These are phyloP conservation scores for Drosophila insularis DNA, from an alignment of 1,140 invertebrate genomes.

Conservation along the genomic window DNA sequence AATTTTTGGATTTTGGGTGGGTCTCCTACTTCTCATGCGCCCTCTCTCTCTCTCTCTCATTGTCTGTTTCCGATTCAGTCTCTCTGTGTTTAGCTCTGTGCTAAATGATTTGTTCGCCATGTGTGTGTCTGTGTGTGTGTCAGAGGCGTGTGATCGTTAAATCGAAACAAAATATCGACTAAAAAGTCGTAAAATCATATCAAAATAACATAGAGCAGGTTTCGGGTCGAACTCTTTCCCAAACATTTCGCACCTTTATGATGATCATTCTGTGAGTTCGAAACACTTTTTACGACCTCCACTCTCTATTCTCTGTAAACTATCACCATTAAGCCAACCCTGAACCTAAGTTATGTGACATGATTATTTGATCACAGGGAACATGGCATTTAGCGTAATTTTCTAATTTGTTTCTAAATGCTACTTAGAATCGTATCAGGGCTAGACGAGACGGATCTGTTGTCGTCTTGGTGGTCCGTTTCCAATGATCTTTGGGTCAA, in stretches of 20 bases:
- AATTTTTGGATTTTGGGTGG: conserved; percentile 30
- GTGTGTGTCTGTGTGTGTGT: conserved; percentile 3
- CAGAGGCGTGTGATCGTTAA: conserved; percentile 66
- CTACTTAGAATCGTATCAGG: conserved; percentile 68
- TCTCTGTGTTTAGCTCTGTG: conserved; percentile 28
- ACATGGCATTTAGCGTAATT: conserved; percentile 68
- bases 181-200: conserved; percentile 72
- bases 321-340: conserved; percentile 46
- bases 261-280: conserved; percentile 25
- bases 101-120: conserved; percentile 68
- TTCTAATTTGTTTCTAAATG: conserved; percentile 75
- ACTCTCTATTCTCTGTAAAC: conserved; percentile 17
- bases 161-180: conserved; percentile 62
- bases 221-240: conserved; percentile 19
- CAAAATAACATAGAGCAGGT: conserved; percentile 48
- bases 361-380: conserved; percentile 70
- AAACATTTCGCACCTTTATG: conserved; percentile 68
- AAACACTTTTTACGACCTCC: conserved; percentile 55
- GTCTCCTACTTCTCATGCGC: conserved; percentile 17
- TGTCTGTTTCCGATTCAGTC: background rate
- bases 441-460: conserved; percentile 16
- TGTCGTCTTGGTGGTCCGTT: conserved; percentile 54
- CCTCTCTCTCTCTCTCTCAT: background rate
- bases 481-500: background rate
- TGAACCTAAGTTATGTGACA: conserved; percentile 73